Evolutionary conservation across 37 sponge, comb jelly and placozoan species (phyloP).

Genomic region (Tethya wilhelma): DNA sequence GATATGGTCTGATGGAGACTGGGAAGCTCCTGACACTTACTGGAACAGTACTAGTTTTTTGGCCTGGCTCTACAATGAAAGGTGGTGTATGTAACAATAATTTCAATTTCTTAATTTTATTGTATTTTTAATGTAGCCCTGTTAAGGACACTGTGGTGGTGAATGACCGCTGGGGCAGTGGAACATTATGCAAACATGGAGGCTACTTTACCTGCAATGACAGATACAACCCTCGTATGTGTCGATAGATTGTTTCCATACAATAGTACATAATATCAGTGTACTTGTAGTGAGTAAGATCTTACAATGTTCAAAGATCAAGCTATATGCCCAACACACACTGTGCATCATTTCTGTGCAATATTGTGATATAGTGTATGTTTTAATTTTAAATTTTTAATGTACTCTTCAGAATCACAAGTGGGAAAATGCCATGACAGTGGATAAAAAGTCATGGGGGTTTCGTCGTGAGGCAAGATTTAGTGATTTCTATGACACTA

Average conservation of each 20-base stretch:
- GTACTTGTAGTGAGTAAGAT: too few relatives aligned
- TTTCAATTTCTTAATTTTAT: not conserved
- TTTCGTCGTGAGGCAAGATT: slow-evolving; percentile 57
- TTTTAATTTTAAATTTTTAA: too few relatives aligned
- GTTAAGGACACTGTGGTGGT: slow-evolving; percentile 85
- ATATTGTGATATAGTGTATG: too few relatives aligned
- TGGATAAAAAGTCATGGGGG: slow-evolving; percentile 73
- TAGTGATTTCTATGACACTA: slow-evolving; percentile 39
- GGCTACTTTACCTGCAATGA: slow-evolving; percentile 78
- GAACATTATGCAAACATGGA: slow-evolving; percentile 68
- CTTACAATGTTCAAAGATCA: too few relatives aligned
- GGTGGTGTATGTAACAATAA: slow-evolving; percentile 74
- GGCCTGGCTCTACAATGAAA: too few relatives aligned
- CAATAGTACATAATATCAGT: too few relatives aligned
- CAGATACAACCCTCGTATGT: slow-evolving; percentile 66
- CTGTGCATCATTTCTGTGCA: too few relatives aligned
- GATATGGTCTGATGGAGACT: slow-evolving; percentile 88
- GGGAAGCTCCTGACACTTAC: slow-evolving; percentile 78
- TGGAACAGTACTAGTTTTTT: too few relatives aligned
- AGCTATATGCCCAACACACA: too few relatives aligned
- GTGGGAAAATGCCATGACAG: slow-evolving; percentile 89
- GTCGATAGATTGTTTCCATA: too few relatives aligned
- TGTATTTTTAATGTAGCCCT: slow-evolving; percentile 55
- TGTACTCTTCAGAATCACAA: slow-evolving; percentile 66
- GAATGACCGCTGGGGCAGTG: slow-evolving; percentile 85